phyloP scores from a whole-genome alignment of 37 sponge, comb jelly and placozoan species.

The Petrosia ficiformis region DNA sequence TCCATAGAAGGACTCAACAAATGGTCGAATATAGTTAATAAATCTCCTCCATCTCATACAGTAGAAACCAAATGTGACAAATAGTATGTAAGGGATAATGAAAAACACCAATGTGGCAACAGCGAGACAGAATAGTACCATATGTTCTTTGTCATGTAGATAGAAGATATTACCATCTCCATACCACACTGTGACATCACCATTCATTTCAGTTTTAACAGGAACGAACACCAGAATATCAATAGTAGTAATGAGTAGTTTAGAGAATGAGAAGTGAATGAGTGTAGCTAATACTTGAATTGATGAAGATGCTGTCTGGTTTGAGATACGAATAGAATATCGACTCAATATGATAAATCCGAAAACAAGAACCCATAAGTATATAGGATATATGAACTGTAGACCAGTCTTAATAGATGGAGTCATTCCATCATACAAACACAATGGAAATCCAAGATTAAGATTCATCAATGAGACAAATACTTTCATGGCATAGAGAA shows the following conservation, averaged over 20 bases:
- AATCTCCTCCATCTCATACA: neutral
- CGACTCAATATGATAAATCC: neutral
- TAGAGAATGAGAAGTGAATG: neutral
- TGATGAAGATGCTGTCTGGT: neutral
- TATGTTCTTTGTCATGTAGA: neutral
- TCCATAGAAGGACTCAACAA: neutral
- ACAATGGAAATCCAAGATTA: neutral
- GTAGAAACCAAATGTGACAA: neutral
- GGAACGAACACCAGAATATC: neutral
- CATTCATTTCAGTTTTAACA: neutral
- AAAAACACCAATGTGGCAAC: neutral
- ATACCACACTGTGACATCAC: neutral
- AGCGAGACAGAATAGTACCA: neutral
- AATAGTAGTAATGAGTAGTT: neutral
- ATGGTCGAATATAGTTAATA: neutral
- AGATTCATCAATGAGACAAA: neutral
- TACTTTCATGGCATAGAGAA: neutral
- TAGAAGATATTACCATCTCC: neutral
- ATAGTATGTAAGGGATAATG: neutral
- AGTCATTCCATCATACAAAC: neutral
- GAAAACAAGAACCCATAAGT: neutral
- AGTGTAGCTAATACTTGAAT: neutral
- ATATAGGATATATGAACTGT: neutral
- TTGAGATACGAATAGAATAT: neutral
- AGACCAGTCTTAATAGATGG: neutral